Conservation (phyloP, 2,888 invertebrate genomes). For the Drosophila prostipennis region DNA sequence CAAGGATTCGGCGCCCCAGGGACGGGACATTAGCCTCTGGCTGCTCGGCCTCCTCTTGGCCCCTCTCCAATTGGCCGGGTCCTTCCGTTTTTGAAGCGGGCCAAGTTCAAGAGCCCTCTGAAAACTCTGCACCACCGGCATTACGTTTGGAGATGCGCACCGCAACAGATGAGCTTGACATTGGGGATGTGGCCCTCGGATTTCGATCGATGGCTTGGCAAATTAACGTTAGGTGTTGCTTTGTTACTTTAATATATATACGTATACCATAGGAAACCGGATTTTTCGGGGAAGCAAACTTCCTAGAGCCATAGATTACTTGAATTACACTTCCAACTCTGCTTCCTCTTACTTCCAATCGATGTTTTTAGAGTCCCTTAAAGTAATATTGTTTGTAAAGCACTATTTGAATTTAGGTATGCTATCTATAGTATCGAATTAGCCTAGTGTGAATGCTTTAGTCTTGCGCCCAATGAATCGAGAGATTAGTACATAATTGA, state of each 20-base stretch:
- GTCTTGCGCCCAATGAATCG: constrained; percentile 37
- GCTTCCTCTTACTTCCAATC: constrained; percentile 35
- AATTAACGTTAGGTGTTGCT: constrained; percentile 68
- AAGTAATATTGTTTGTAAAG: constrained; percentile 11
- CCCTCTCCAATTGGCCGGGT: constrained; percentile 21
- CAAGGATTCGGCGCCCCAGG: constrained; percentile 10
- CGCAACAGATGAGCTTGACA: constrained; percentile 60
- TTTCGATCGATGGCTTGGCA: constrained; percentile 38
- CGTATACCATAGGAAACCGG: constrained; percentile 17
- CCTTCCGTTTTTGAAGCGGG: constrained; percentile 35
- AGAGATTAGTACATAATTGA: constrained; percentile 35
- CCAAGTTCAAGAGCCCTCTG: constrained; percentile 25
- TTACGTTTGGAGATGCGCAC: constrained; percentile 55
- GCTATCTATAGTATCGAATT: constrained; percentile 27
- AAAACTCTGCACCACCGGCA: constrained; percentile 66
- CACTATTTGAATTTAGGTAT: constrained; percentile 8
- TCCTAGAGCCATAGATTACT: constrained; percentile 32
- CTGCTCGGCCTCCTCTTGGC: constrained; percentile 32
- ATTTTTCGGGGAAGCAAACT: constrained; percentile 13
- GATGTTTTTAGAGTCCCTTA: constrained; percentile 28
- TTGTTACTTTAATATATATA: constrained; percentile 63
- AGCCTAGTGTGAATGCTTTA: constrained; percentile 39
- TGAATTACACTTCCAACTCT: constrained; percentile 28
- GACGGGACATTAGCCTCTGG: constrained; percentile 23
- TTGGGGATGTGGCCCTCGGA: not conserved